Percentiles rank a stretch among this genome's conserved stretches.
Evolutionary conservation across 2,113 vertebrate genomes (phyloP).

Genomic region (Mixornis gularis): DNA sequence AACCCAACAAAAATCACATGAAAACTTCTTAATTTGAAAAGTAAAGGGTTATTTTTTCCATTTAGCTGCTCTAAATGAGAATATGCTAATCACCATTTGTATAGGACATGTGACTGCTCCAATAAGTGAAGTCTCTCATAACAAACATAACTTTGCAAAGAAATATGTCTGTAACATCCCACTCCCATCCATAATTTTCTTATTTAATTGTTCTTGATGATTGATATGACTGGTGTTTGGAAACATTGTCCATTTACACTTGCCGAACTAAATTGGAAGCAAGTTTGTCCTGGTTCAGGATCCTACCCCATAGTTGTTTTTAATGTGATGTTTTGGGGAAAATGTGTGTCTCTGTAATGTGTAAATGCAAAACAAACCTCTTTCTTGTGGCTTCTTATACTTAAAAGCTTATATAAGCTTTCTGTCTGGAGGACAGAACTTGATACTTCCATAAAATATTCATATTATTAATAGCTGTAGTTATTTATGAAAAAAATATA

Average conservation of each 20-base stretch:
- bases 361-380: neutral
- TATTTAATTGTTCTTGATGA: neutral
- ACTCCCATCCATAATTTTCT: neutral
- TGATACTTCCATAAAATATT: neutral
- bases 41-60: neutral
- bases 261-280: neutral
- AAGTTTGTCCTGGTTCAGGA: neutral
- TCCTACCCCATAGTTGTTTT: neutral
- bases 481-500: neutral
- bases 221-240: neutral
- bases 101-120: neutral
- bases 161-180: neutral
- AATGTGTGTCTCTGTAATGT: neutral
- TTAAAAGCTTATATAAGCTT: neutral
- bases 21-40: neutral
- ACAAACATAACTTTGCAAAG: neutral
- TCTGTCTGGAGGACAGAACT: neutral
- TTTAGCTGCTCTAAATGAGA: neutral
- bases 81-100: neutral
- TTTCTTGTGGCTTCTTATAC: neutral
- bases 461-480: neutral
- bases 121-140: neutral
- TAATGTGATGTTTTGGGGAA: neutral
- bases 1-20: accelerated
- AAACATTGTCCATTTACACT: neutral